Evolutionary conservation across 2,888 invertebrate species (phyloP).

Genomic region (Cinara cedri): DNA sequence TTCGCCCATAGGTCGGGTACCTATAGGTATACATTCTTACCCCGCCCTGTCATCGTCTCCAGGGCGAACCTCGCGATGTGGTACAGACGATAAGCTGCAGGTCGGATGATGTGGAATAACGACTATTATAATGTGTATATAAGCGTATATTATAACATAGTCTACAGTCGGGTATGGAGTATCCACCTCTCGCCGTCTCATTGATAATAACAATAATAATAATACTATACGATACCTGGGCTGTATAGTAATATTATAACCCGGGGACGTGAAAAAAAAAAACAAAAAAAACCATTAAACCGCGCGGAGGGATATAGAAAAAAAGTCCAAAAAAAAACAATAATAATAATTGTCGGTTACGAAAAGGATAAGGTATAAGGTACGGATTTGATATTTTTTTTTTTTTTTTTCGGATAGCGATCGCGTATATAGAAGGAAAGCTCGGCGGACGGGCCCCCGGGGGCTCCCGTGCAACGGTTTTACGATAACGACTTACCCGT

Average conservation of each 20-base stretch:
- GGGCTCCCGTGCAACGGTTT: conserved; percentile 37
- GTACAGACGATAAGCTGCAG: background rate
- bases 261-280: background rate
- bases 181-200: background rate
- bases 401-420: conserved; percentile 32
- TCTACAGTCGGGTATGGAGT: too few species aligned
- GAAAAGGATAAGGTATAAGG: background rate
- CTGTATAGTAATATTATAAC: conserved; percentile 16
- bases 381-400: too few species aligned
- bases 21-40: too few species aligned
- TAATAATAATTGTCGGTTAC: conserved; percentile 50
- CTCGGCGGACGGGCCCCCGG: conserved; percentile 23
- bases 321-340: conserved; percentile 1
- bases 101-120: background rate
- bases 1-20: too few species aligned
- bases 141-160: background rate
- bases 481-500: conserved; percentile 6
- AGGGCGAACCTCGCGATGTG: background rate
- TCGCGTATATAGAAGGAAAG: conserved; percentile 20
- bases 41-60: background rate
- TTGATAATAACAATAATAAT: conserved; percentile 23
- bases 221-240: background rate
- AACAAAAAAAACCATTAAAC: background rate
- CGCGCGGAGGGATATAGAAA: background rate
- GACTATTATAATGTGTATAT: background rate